Conservation (phyloP, 2,113 vertebrate genomes). For the Mungos mungo region DNA sequence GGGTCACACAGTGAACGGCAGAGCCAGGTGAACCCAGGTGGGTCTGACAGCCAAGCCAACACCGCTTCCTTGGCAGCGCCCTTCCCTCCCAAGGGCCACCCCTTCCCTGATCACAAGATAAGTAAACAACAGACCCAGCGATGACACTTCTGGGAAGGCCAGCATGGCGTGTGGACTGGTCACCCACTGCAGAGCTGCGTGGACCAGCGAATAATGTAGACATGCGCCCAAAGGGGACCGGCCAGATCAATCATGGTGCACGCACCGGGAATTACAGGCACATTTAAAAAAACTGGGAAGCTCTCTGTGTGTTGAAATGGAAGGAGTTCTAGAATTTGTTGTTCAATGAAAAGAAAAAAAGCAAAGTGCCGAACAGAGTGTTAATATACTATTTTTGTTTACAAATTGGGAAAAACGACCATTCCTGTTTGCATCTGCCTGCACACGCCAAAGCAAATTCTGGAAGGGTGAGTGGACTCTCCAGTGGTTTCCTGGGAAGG, state of each 20-base stretch:
- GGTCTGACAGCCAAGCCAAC: background rate
- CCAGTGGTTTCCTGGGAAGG: too few species aligned
- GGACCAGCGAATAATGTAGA: background rate
- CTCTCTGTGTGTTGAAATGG: background rate
- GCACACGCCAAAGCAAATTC: background rate
- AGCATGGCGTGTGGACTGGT: rapidly evolving
- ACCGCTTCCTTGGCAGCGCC: background rate
- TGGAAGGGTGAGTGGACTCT: background rate
- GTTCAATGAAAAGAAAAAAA: background rate
- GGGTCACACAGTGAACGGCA: background rate
- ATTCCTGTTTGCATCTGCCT: background rate
- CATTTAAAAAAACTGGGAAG: background rate
- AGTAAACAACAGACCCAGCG: background rate
- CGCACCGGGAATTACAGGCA: background rate
- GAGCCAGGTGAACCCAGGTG: background rate
- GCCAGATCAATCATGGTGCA: rapidly evolving
- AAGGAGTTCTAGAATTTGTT: background rate
- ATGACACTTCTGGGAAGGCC: background rate
- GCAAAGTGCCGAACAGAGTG: background rate
- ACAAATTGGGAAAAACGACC: background rate
- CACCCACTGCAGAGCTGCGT: rapidly evolving
- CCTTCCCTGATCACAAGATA: background rate
- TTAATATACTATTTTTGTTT: background rate
- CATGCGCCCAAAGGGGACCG: background rate
- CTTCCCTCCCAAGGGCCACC: background rate